Percentiles rank a stretch among this genome's conserved stretches.
These are phyloP conservation scores for Cyprinodon brontotheroides DNA, from an alignment of 2,113 vertebrate species.

Conservation along the genomic window DNA sequence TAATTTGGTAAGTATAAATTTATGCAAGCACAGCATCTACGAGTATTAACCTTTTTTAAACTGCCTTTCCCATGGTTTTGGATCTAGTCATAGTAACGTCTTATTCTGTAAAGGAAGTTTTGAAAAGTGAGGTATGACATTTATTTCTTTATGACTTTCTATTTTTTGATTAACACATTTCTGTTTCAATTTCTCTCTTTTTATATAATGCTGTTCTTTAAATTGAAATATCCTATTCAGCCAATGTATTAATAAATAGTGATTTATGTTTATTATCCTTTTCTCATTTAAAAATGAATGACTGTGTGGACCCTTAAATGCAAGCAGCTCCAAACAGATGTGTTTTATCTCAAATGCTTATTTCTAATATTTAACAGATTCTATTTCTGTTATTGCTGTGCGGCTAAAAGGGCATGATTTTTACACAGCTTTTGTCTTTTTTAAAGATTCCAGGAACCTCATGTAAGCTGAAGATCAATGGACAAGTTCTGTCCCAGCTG, in stretches of 20 bases:
- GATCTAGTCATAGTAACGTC: background rate
- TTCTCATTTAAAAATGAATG: no score
- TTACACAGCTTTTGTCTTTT: no score
- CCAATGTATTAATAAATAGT: no score
- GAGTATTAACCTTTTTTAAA: background rate
- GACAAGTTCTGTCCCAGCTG: no score
- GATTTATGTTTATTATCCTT: no score
- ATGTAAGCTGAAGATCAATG: no score
- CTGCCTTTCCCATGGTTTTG: background rate
- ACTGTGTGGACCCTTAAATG: no score
- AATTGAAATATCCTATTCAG: no score
- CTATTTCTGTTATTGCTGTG: background rate
- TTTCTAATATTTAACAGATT: background rate
- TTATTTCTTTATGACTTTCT: background rate
- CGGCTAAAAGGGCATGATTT: no score
- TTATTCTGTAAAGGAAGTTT: background rate
- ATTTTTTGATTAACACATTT: background rate
- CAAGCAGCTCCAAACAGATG: background rate
- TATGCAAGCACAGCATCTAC: no score
- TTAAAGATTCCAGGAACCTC: no score
- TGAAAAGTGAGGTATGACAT: background rate
- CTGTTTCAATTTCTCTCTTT: background rate
- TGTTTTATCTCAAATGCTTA: background rate
- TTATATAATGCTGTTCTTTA: no score
- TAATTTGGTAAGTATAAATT: background rate